Conservation (phyloP, 2,113 vertebrate species). For the Pimephales promelas region DNA sequence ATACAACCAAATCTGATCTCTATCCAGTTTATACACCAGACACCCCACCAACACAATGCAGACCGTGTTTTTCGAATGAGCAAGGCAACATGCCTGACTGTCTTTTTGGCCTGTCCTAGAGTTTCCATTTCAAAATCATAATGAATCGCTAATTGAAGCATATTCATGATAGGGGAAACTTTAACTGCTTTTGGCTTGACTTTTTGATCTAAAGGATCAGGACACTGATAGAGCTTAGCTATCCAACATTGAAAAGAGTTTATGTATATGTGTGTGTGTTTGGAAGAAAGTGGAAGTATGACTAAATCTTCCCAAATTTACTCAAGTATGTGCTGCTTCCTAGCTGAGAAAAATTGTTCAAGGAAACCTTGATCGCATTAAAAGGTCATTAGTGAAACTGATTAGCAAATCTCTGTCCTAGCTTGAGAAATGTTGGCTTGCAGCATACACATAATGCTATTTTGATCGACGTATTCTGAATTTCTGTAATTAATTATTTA, state of each 20-base stretch:
- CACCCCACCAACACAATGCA: conserved; percentile 34
- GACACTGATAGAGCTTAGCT: not conserved
- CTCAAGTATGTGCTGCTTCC: conserved; percentile 11
- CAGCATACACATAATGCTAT: not conserved
- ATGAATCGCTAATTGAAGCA: conserved; percentile 26
- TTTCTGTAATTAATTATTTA: no score
- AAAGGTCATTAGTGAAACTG: conserved; percentile 22
- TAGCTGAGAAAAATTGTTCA: conserved; percentile 9
- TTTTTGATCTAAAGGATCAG: not conserved
- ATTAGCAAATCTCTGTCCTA: conserved; percentile 9
- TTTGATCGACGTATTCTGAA: not conserved
- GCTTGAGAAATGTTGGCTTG: conserved; percentile 24
- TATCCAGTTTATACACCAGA: conserved; percentile 36
- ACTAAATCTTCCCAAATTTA: conserved; percentile 5
- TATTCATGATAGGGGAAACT: conserved; percentile 18
- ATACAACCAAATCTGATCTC: conserved; percentile 34
- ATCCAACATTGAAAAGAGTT: not conserved
- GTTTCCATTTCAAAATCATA: conserved; percentile 43
- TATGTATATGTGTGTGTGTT: conserved; percentile 3
- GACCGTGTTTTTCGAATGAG: conserved; percentile 41
- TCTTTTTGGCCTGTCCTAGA: conserved; percentile 7
- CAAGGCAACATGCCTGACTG: not conserved
- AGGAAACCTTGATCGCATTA: conserved; percentile 29
- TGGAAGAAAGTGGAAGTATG: conserved; percentile 1
- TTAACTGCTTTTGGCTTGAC: conserved; percentile 27